Base-by-base conservation (phyloP, 2,113 vertebrate genomes). In the Balaeniceps rex region DNA sequence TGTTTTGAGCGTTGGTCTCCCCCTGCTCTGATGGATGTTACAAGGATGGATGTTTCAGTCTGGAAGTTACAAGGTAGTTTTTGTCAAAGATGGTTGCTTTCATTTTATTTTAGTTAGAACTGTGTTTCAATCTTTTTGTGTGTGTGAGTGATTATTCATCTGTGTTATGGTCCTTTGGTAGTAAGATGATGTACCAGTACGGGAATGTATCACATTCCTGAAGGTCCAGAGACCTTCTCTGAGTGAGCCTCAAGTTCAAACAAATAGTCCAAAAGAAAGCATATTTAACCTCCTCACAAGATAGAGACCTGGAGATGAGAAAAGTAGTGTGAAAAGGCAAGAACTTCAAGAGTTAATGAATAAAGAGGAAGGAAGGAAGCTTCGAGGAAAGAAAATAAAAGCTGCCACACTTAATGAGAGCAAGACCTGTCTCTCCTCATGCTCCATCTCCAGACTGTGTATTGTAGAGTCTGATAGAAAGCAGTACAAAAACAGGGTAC, bases 101-200 rank as follows among this genome's bases (percentile, higher is more conserved):
- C 1, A 33, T 69, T 85, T 90, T 24, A 15, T 65, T 55, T 81
- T 33, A 34, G 10, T 66, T 68, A 65, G 16, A 74, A 21, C 6
- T 21, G 23, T 36, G 24, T 61, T 88, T 76, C 44, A n/a, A 1
- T 44, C 4, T 58, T 52, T n/a, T 1, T 60, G 0, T 54, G 12
- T 12, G 5, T 36, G 5, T 34, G 28, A 38, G 21, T 24, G 2
- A 33, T 75, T 65, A 40, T 44, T 70, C 29, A 44, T 14, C 52
- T 83, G 11, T 33, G 14, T 18, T 77, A 5, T 21, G 58, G 36
- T 14, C 16, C 33, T 77, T 57, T 7, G 17, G 9, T 34, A 72
- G 10, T 25, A 42, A 72, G 38, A 44, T 60, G 31, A 29, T 54
- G 23, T 33, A 71, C 52, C 19, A 60, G 26, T 65, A 81, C 65